Evolutionary conservation across 2,888 invertebrate species (phyloP).

Genomic region (Escarpia spicata): DNA sequence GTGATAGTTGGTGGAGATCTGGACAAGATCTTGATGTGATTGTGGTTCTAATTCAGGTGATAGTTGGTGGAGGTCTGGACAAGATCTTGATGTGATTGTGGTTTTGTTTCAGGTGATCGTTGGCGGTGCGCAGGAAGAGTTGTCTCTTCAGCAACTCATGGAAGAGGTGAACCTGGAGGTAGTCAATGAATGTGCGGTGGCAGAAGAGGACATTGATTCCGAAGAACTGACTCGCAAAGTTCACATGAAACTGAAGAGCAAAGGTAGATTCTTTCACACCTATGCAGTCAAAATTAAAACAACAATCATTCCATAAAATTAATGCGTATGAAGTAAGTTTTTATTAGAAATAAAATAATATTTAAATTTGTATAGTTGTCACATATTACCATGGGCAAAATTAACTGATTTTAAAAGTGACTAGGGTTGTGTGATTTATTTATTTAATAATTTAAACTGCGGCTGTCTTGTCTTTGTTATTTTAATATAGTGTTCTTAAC

Average conservation of each 20-base stretch:
- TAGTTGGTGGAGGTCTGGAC: slow-evolving; percentile 56
- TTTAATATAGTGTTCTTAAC: too few relatives aligned
- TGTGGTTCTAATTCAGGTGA: slow-evolving; percentile 42
- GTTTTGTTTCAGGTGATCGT: slow-evolving; percentile 49
- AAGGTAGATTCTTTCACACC: neutral
- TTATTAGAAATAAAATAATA: too few relatives aligned
- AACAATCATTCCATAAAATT: neutral
- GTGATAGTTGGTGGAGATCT: neutral
- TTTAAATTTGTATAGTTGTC: neutral
- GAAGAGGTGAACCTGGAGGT: slow-evolving; percentile 53
- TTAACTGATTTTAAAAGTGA: too few relatives aligned
- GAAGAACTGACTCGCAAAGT: neutral
- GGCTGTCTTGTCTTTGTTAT: too few relatives aligned
- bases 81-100: slow-evolving; percentile 44
- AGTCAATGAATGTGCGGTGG: neutral
- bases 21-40: too few relatives aligned
- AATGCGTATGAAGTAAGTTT: neutral
- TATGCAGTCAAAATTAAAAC: neutral
- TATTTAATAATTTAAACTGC: too few relatives aligned
- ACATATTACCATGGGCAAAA: too few relatives aligned
- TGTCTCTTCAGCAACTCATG: slow-evolving; percentile 57
- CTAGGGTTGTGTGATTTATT: too few relatives aligned
- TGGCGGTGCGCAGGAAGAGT: slow-evolving; percentile 58
- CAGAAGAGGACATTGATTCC: neutral
- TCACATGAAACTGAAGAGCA: slow-evolving; percentile 4